Evolutionary conservation across 2,797 vertebrate genomes (phyloP), one percentile per base, ranked within the genome.

Genomic region (Alca torda): DNA sequence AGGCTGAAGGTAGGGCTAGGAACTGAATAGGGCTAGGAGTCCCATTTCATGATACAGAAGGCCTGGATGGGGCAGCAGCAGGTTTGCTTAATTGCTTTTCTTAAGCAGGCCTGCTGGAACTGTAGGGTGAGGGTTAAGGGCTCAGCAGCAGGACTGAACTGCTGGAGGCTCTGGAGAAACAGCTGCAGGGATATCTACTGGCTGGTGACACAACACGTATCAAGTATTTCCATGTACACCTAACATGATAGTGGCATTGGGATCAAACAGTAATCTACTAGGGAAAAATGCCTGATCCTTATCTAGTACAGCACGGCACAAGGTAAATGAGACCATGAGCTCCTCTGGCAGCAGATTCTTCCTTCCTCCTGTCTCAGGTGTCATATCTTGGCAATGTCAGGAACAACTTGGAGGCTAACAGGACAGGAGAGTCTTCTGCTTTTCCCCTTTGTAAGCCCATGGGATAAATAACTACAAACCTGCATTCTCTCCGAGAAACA

Each of bases 261-360:
- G 33, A 67, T 82, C 57, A 43, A 61, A 35, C 31, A 37, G 24
- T 50, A 48, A 48, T 48, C 28, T 65, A 13, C 67, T 57, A 39
- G 18, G 51, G 51, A 25, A 67, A 33, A 68, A 46, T 35, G 35
- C 21, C 16, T 3, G 2, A 24, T 33, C n/a, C 21, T 67, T 25
- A n/a, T 18, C 2, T 13, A 46, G 41, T 13, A 51, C 12, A 80
- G 64, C 43, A 50, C 5, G 39, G 14, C 0, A 0, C 3, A 9
- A 70, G 46, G 46, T 30, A 75, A 83, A 63, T 14, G 37, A 67
- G 16, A 60, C 8, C 1, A 5, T 2, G 0, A 2, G 31, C 37
- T 87, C 24, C 53, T 72, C 48, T 25, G 28, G 26, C 64, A 84
- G 43, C 43, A 68, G 21, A 39, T 23, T 35, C 11, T 23, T 35